phyloP scores from a whole-genome alignment of 2,888 invertebrate species.

The Drosophila paranaensis region DNA sequence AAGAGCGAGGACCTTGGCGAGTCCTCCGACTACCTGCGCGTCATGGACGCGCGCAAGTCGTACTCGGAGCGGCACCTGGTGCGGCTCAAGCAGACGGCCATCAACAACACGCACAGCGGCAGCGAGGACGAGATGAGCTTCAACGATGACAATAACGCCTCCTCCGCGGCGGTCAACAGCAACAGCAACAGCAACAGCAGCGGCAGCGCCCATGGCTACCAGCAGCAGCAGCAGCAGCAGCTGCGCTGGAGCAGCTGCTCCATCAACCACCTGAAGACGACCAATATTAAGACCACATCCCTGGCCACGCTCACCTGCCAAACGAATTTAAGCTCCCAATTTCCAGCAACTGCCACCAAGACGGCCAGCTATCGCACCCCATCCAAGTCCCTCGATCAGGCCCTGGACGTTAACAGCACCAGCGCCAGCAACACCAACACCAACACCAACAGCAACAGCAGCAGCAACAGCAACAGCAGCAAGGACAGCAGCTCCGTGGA shows the following conservation, averaged over 20 bases:
- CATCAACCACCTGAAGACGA: constrained; percentile 83
- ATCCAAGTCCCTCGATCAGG: constrained; percentile 80
- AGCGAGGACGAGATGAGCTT: constrained; percentile 83
- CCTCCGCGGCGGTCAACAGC: constrained; percentile 42
- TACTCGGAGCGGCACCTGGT: constrained; percentile 84
- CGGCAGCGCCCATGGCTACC: constrained; percentile 30
- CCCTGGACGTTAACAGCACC: constrained; percentile 67
- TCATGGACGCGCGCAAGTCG: constrained; percentile 83
- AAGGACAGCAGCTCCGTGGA: constrained; percentile 81
- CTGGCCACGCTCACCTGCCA: constrained; percentile 83
- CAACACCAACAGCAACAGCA: constrained; percentile 39
- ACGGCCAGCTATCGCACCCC: constrained; percentile 65
- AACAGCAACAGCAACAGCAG: neutral
- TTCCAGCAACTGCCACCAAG: constrained; percentile 45
- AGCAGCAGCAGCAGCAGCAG: constrained; percentile 45
- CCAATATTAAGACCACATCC: constrained; percentile 84
- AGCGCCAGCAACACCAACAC: constrained; percentile 20
- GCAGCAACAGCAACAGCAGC: constrained; percentile 46
- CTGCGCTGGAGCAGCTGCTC: constrained; percentile 82
- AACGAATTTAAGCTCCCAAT: constrained; percentile 75
- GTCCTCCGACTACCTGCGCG: constrained; percentile 75
- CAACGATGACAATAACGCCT: constrained; percentile 83
- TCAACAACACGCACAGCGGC: constrained; percentile 81
- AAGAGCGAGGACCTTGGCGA: constrained; percentile 83
- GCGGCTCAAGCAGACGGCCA: constrained; percentile 84